A percentile compares a stretch with the other conserved stretches of the same genome.
phyloP scores from a whole-genome alignment of 2,797 vertebrate species.

The Falco novaeseelandiae region DNA sequence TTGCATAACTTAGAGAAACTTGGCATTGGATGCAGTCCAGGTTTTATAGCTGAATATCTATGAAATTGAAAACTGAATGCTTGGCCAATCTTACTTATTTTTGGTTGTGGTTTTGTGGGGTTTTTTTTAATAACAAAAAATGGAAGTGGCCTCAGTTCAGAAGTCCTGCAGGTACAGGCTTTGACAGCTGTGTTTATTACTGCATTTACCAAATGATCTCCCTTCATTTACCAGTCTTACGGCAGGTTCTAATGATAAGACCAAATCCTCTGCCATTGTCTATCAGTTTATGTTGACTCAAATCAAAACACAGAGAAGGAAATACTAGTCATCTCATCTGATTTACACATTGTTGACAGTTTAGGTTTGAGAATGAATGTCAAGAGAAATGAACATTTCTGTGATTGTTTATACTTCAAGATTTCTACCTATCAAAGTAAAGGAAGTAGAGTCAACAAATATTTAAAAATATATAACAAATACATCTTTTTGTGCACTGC shows the following conservation, averaged over 20 bases:
- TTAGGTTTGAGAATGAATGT: not conserved
- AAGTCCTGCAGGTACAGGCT: not conserved
- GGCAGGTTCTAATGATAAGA: not conserved
- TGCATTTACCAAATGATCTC: constrained; percentile 12
- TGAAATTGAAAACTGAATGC: constrained; percentile 35
- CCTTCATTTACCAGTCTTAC: not conserved
- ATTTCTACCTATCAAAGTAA: not conserved
- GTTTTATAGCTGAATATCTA: constrained; percentile 37
- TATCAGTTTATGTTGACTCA: not conserved
- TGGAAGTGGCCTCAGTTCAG: not conserved
- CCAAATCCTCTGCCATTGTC: not conserved
- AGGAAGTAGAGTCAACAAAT: not conserved
- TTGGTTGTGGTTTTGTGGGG: not conserved
- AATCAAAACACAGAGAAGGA: not conserved
- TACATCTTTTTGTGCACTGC: not conserved
- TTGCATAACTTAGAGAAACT: constrained; percentile 51
- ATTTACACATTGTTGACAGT: not conserved
- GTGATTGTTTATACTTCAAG: not conserved
- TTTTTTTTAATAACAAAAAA: not conserved
- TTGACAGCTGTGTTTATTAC: not conserved
- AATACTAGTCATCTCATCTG: not conserved
- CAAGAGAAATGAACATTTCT: not conserved
- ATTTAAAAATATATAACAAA: not conserved
- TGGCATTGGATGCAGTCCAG: constrained; percentile 30
- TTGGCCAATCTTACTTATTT: constrained; percentile 21